These are phyloP conservation scores for Pinctada fucata DNA, from an alignment of 2,888 invertebrate genomes.

Conservation along the genomic window DNA sequence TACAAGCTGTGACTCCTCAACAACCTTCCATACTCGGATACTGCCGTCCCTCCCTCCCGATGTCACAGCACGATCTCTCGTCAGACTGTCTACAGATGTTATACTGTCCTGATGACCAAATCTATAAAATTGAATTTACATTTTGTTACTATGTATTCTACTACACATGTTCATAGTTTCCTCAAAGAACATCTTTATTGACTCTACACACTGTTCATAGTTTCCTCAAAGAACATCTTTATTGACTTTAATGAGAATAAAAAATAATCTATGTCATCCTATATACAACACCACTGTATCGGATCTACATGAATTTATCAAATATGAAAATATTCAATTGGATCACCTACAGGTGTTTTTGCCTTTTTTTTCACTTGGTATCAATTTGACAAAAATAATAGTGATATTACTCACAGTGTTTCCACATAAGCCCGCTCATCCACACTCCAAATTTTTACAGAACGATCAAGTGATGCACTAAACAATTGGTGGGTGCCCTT, in stretches of 20 bases:
- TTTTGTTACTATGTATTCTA: background rate
- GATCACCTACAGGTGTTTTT: no score
- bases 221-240: no score
- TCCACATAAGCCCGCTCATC: constrained; percentile 98
- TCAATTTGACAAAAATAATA: no score
- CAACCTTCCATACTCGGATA: constrained; percentile 95
- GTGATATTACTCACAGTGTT: constrained; percentile 82
- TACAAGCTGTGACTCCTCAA: constrained; percentile 96
- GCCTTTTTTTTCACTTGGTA: no score
- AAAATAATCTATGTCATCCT: no score
- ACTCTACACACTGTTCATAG: no score
- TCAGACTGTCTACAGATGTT: constrained; percentile 91
- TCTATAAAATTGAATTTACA: constrained; percentile 56
- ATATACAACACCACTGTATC: no score
- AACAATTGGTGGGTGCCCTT: constrained; percentile 90
- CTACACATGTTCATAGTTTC: no score
- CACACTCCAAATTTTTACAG: constrained; percentile 94
- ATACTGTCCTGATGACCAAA: constrained; percentile 94
- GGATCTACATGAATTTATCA: no score
- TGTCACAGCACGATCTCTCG: constrained; percentile 90
- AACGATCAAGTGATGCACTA: constrained; percentile 79
- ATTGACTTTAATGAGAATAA: no score
- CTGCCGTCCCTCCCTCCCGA: constrained; percentile 92
- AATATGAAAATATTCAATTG: no score
- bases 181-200: no score